These are phyloP conservation scores for Paralvinella palmiformis DNA, from an alignment of 1,140 invertebrate species.

Conservation along the genomic window DNA sequence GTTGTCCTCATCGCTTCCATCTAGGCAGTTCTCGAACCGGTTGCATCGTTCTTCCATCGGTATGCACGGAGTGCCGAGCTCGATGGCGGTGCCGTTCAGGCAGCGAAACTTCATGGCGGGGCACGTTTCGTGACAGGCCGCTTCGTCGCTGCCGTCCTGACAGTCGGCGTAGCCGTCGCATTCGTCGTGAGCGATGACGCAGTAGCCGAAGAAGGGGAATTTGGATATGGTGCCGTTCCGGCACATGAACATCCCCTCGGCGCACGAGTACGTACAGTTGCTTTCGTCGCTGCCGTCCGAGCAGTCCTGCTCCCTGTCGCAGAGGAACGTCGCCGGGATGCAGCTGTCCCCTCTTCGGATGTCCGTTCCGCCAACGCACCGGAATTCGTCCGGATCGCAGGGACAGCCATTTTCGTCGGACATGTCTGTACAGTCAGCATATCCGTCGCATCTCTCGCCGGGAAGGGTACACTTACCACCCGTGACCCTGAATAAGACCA, in stretches of 20 bases:
- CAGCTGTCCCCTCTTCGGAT: neutral
- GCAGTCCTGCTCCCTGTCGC: constrained; percentile 8
- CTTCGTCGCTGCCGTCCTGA: constrained; percentile 2
- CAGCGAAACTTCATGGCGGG: neutral
- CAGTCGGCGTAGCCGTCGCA: constrained; percentile 4
- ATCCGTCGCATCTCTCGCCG: constrained; percentile 5
- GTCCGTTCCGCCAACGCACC: constrained; percentile 1
- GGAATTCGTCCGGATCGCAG: constrained; percentile 5
- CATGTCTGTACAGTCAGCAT: constrained; percentile 5
- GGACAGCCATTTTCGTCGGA: constrained; percentile 5
- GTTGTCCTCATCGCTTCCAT: constrained; percentile 16
- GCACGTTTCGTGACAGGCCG: neutral
- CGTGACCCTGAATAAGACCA: too few species aligned
- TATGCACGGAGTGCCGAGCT: neutral
- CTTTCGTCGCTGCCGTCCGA: constrained; percentile 11
- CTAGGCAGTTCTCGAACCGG: neutral
- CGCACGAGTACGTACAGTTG: neutral
- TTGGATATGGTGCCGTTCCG: neutral
- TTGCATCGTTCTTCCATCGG: neutral
- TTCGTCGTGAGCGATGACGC: neutral
- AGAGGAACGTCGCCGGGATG: neutral
- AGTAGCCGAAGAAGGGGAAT: constrained; percentile 1
- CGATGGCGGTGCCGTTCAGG: neutral
- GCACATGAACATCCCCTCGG: constrained; percentile 4
- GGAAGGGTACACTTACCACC: neutral